Evolutionary conservation across 1,140 invertebrate genomes (phyloP), one percentile per base, ranked within the genome.

Genomic region (Lordiphosa collinella): DNA sequence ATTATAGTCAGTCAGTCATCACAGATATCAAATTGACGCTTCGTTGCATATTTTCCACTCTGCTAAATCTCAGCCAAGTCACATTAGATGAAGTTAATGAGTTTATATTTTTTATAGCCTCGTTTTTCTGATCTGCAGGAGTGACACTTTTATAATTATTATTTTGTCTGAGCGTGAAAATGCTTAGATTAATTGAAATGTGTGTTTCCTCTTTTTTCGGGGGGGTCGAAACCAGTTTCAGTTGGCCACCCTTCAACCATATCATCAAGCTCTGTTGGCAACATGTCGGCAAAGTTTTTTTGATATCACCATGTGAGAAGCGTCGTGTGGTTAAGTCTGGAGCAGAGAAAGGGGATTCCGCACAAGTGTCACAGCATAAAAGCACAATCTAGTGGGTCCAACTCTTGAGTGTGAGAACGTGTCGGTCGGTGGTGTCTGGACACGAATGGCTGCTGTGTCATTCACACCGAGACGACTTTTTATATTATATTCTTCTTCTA

Each of bases 361-460:
- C 62, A 66, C 68, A 80, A 80, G 76, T 80, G 76, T 80, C 76
- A 82, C 76, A 80, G 76, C 76, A 80, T 71, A 82, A 60, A 82
- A 67, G 71, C 59, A 62, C 56, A 82, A 76, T 63, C 62, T 64
- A 80, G 40, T 31, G 61, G 61, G 63, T 68, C 64, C 64, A 71
- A 16, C 64, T 50, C 54, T 67, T 68, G 56, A 76, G 66, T 80
- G 76, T 80, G 76, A 76, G 76, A 80, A 80, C 53, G 56, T 82
- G 76, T 43, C 41, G 11, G 13, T 35, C 14, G 31, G 53, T 50
- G 69, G 43, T 58, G 54, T 55, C 32, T 59, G 56, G 60, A 40
- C 68, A 51, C 43, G 31, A 56, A 51, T 40, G 25, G 25, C 44
- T 59, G 65, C 72, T 52, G 55, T 84, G 76, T 82, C 78, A 82